Evolutionary conservation across 2,888 invertebrate genomes (phyloP), one percentile per base, ranked within the genome.

Genomic region (Ormyrus labotus): DNA sequence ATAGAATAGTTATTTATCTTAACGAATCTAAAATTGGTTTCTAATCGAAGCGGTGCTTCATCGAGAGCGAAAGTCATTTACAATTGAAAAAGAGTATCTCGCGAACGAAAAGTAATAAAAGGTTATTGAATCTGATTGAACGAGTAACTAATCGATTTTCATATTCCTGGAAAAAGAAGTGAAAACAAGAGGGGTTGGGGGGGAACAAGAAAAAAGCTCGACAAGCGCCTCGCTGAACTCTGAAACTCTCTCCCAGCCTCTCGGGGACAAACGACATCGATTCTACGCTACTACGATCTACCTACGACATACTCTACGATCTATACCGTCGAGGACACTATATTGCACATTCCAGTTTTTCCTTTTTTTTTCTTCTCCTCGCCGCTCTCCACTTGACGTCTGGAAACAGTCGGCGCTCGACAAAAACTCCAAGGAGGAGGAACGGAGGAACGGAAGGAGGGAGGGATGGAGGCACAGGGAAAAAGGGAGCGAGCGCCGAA

Each of bases 241-340:
- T 61, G 78, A 69, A 77, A 75, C 8, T 55, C 10, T 75, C 61
- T 5, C 53, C 57, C n/a, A 6, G 34, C 65, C 34, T 34, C 34
- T 60, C 78, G 74, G 79, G 74, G 75, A 76, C 74, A 81, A 84
- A 83, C 81, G 81, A 82, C 83, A 83, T 83, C 81, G 81, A 84
- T 80, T 84, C 83, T 84, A 84, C 81, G 48, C 65, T 69, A 75
- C 82, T 85, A 85, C 60, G n/a, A 80, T 84, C 83, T 85, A 85
- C 67, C 82, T 85, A 85, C 76, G 78, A 83, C 82, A 63, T 73
- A 81, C 55, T 76, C 83, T 81, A 82, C 79, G 68, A 75, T 81
- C 81, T 84, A 84, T 75, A 72, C 65, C 83, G 82, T 81, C 83
- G 70, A 83, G 81, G 83, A 80, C 81, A 73, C 80, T 77, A 80